Evolutionary conservation across 2,113 vertebrate species (phyloP), one percentile per base, ranked within the genome.

Genomic region (Craseonycteris thonglongyai): DNA sequence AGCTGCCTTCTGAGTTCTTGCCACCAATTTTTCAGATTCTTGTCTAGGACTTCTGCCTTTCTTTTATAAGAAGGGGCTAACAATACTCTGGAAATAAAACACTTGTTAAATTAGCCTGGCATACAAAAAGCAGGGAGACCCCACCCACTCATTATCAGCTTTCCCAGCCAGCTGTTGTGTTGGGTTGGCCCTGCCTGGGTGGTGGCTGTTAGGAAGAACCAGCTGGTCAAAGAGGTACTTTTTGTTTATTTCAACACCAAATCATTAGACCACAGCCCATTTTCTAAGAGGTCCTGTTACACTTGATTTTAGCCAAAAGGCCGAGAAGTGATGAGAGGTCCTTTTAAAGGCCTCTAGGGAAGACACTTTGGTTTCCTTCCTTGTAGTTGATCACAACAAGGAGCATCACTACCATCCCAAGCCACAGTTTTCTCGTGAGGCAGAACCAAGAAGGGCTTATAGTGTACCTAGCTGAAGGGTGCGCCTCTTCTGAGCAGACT

Each of bases 351-450:
- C 68, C 58, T 92, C 49, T 58, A 21, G 28, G 68, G 66, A 75
- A 79, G 86, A 45, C 30, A 40, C 72, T 33, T 21, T 42, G 49
- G 42, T 90, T 79, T 88, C 90, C 47, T 14, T 96, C 95, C 68
- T 49, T 90, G 80, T 90, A 94, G 75, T 94, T 96, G 76, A 78
- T 56, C 95, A 76, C 91, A 95, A 59, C 78, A 91, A 80, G 92
- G 74, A 94, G 59, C 58, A 24, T 58, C 74, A 82, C 83, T 80
- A 89, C 54, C 56, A 56, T 88, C 69, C 93, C 88, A 74, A 72
- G 93, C 58, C 96, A 98, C 96, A 97, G 72, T 98, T 98, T 97
- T 98, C 97, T 98, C 96, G 87, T 86, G 88, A 97, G 79, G 82
- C 56, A 80, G 21, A 93, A 69, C 69, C n/a, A 56, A 91, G 88